These are phyloP conservation scores for Sialia sialis DNA, from an alignment of 2,113 vertebrate species.

Conservation along the genomic window DNA sequence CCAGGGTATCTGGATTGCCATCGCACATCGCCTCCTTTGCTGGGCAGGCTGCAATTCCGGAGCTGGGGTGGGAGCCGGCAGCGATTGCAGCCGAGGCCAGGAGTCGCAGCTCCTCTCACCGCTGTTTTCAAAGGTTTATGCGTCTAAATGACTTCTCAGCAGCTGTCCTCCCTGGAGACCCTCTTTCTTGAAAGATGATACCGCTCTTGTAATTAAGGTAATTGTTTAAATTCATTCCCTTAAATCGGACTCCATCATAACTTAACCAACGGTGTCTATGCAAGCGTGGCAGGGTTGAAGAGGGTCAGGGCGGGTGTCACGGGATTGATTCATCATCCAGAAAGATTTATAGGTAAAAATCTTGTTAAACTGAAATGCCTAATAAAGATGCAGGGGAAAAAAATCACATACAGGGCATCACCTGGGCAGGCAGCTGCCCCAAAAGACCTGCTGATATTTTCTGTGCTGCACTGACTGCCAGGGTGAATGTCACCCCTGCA, in stretches of 20 bases:
- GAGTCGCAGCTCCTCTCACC: neutral
- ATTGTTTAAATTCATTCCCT: slow-evolving; percentile 48
- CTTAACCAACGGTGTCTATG: neutral
- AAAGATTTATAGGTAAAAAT: slow-evolving; percentile 27
- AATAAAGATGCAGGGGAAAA: neutral
- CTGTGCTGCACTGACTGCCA: neutral
- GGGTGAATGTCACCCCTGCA: neutral
- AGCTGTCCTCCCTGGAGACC: slow-evolving; percentile 36
- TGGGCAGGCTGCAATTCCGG: neutral
- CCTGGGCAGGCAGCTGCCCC: neutral
- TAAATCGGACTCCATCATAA: neutral
- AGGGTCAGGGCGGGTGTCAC: neutral
- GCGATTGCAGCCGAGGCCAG: neutral
- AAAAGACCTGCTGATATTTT: neutral
- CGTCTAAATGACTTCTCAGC: neutral
- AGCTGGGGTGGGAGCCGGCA: accelerated
- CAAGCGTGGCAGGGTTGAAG: neutral
- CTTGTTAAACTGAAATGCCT: slow-evolving; percentile 3
- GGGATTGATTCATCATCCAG: neutral
- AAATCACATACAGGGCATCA: neutral
- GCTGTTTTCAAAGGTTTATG: neutral
- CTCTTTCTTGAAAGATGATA: slow-evolving; percentile 14
- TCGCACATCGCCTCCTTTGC: accelerated
- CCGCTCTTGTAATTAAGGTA: slow-evolving; percentile 41
- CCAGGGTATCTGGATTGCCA: neutral